A percentile compares a stretch with the other conserved stretches of the same genome.
phyloP scores from a whole-genome alignment of 2,113 vertebrate genomes.

The Lepisosteus oculatus region DNA sequence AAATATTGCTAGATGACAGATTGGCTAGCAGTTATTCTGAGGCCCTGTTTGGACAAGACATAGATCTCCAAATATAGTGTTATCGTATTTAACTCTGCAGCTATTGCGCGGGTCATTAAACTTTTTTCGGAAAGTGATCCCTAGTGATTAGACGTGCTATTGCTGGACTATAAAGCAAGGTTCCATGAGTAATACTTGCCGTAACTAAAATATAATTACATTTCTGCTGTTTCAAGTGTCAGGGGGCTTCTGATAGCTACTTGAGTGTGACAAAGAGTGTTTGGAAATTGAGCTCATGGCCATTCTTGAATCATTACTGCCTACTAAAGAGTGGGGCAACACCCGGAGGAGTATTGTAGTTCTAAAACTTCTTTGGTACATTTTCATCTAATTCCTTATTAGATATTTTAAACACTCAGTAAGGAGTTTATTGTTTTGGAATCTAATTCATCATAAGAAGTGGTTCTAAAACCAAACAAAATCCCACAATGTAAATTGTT shows the following conservation, averaged over 20 bases:
- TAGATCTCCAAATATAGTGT: slow-evolving; percentile 64
- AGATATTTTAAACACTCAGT: no score
- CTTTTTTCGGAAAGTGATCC: slow-evolving; percentile 32
- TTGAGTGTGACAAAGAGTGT: background rate
- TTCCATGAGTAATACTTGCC: background rate
- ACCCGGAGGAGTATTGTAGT: no score
- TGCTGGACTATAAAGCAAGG: background rate
- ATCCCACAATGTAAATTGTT: no score
- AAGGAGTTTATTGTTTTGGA: no score
- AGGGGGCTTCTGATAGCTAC: background rate
- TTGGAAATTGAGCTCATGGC: no score
- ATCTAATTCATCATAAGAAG: no score
- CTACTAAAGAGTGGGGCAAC: no score
- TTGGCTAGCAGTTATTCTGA: slow-evolving; percentile 61
- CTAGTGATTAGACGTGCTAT: slow-evolving; percentile 16
- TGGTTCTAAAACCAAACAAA: no score
- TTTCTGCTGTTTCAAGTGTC: background rate
- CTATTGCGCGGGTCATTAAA: slow-evolving; percentile 2
- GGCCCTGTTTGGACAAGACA: slow-evolving; percentile 34
- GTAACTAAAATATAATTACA: slow-evolving; percentile 29
- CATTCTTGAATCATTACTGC: no score
- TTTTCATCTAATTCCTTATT: no score
- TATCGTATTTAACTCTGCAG: slow-evolving; percentile 14
- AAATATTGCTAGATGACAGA: slow-evolving; percentile 39
- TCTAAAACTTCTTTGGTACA: no score